Conservation (phyloP, 1,140 invertebrate genomes). For the Scaptodrosophila lebanonensis region DNA sequence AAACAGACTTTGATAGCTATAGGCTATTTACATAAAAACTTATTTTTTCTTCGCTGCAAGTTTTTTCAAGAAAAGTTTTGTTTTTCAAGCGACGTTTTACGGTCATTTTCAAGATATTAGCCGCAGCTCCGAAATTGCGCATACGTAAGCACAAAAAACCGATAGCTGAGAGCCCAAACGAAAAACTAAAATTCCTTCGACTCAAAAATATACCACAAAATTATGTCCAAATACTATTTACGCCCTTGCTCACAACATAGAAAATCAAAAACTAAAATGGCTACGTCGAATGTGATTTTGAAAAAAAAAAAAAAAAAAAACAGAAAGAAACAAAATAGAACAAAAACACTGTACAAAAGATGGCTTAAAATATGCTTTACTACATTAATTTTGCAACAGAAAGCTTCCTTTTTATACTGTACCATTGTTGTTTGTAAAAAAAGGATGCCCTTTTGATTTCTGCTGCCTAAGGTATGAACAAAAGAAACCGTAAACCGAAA, state of each 20-base stretch:
- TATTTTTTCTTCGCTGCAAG: slow-evolving; percentile 13
- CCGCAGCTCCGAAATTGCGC: slow-evolving; percentile 39
- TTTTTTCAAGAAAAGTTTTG: slow-evolving; percentile 2
- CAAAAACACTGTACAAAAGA: slow-evolving; percentile 72
- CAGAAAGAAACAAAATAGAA: slow-evolving; percentile 13
- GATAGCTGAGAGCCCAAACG: slow-evolving; percentile 37
- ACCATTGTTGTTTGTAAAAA: slow-evolving; percentile 39
- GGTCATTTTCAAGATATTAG: slow-evolving; percentile 17
- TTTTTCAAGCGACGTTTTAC: slow-evolving; percentile 8
- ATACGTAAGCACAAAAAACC: slow-evolving; percentile 59
- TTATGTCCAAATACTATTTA: no score
- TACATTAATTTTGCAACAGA: slow-evolving; percentile 74
- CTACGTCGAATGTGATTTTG: slow-evolving; percentile 12
- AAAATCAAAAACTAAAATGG: slow-evolving; percentile 14
- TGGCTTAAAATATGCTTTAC: slow-evolving; percentile 78
- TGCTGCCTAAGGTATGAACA: slow-evolving; percentile 45
- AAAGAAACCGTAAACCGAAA: slow-evolving; percentile 46
- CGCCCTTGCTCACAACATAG: no score
- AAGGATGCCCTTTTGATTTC: slow-evolving; percentile 52
- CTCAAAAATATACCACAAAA: slow-evolving; percentile 25
- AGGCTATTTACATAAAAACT: background rate
- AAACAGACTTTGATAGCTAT: background rate
- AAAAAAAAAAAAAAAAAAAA: slow-evolving; percentile 25
- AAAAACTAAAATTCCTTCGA: slow-evolving; percentile 14
- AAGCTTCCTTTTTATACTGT: slow-evolving; percentile 63